Conservation (phyloP, 1,140 invertebrate genomes). For the Drosophila grimshawi region DNA sequence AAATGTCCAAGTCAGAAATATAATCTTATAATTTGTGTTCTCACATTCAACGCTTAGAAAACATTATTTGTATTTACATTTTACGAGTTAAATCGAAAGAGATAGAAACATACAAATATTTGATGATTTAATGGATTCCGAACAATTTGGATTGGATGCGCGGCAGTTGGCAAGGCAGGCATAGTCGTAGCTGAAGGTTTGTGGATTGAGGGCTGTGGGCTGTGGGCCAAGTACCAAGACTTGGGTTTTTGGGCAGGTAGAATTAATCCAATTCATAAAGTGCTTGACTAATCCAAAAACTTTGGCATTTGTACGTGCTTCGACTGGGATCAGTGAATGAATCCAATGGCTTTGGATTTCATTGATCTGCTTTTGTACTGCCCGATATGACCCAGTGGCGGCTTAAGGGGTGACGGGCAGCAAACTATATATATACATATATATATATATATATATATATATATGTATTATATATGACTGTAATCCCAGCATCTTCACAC, state of each 20-base stretch:
- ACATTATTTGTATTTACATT: no score
- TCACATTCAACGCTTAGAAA: no score
- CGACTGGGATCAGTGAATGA: slow-evolving; percentile 69
- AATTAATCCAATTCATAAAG: slow-evolving; percentile 58
- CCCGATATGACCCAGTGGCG: not conserved
- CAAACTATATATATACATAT: no score
- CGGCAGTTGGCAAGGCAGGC: not conserved
- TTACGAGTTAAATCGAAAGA: not conserved
- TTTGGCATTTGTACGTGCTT: slow-evolving; percentile 17
- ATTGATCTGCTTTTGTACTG: slow-evolving; percentile 59
- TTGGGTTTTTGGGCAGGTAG: slow-evolving; percentile 44
- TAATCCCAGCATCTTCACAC: slow-evolving; percentile 36
- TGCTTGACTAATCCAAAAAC: slow-evolving; percentile 53
- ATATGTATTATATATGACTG: slow-evolving; percentile 1
- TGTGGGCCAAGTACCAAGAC: not conserved
- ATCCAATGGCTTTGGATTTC: slow-evolving; percentile 70
- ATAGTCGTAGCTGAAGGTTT: slow-evolving; percentile 8
- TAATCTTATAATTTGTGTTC: no score
- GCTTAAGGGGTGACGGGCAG: slow-evolving; percentile 7
- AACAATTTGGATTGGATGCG: not conserved
- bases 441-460: no score
- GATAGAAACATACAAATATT: slow-evolving; percentile 33
- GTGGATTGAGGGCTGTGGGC: not conserved
- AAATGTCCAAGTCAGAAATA: no score
- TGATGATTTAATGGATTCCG: slow-evolving; percentile 18